A percentile compares a stretch with the other conserved stretches of the same genome.
Conservation (phyloP, 2,797 vertebrate species). For the Pipistrellus kuhlii region DNA sequence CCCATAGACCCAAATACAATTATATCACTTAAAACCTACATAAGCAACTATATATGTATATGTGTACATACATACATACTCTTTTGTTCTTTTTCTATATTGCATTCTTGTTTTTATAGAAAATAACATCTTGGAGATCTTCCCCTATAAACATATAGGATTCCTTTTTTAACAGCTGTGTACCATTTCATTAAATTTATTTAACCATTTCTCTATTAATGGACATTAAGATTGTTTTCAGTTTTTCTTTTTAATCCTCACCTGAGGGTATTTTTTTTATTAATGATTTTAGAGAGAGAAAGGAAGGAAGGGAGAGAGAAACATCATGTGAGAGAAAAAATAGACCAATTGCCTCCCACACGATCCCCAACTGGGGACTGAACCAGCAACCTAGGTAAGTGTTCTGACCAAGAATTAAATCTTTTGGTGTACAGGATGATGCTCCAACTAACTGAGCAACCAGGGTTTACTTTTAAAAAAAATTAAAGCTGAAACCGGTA, state of each 20-base stretch:
- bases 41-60: not conserved
- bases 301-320: not conserved
- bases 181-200: conserved; percentile 3
- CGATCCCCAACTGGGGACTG: not conserved
- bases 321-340: not conserved
- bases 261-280: not conserved
- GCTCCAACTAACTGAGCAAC: not conserved
- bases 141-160: not conserved
- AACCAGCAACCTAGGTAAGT: not conserved
- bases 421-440: not conserved
- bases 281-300: not conserved
- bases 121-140: not conserved
- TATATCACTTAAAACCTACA: not conserved
- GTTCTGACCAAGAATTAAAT: not conserved
- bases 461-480: not conserved
- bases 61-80: not conserved
- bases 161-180: not conserved
- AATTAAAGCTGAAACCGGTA: too few species aligned
- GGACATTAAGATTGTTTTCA: conserved; percentile 17
- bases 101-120: not conserved
- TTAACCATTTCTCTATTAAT: conserved; percentile 9
- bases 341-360: not conserved
- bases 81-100: not conserved
- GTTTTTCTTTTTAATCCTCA: not conserved
- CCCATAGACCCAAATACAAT: not conserved